Evolutionary conservation across 2,888 invertebrate genomes (phyloP).

Genomic region (Ptycholaimellus sp.): DNA sequence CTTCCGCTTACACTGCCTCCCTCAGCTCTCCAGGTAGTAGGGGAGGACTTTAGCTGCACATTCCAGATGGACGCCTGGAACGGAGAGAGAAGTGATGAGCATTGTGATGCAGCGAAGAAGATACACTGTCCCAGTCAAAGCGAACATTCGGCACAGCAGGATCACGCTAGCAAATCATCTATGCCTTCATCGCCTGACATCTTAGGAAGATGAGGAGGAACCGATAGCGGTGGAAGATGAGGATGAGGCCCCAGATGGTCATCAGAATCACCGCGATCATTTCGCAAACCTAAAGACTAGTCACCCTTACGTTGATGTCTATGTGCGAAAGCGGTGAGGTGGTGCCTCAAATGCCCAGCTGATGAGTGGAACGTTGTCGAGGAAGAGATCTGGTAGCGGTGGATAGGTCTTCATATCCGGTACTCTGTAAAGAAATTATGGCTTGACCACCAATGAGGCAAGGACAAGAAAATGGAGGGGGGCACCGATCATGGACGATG

Average conservation of each 20-base stretch:
- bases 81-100: conserved; percentile 94
- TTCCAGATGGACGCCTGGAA: conserved; percentile 87
- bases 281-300: conserved; percentile 62
- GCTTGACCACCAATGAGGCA: background rate
- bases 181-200: too few species aligned
- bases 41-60: conserved; percentile 38
- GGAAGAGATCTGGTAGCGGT: conserved; percentile 84
- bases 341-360: conserved; percentile 77
- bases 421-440: conserved; percentile 31
- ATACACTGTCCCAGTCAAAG: conserved; percentile 84
- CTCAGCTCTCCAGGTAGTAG: too few species aligned
- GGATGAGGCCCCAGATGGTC: conserved; percentile 59
- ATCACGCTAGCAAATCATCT: conserved; percentile 78
- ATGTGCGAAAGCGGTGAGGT: background rate
- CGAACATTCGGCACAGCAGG: conserved; percentile 73
- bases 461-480: conserved; percentile 9
- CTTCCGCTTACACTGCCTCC: too few species aligned
- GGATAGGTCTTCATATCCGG: conserved; percentile 87
- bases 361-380: conserved; percentile 93
- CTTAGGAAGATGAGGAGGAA: too few species aligned
- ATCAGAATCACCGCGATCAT: conserved; percentile 66
- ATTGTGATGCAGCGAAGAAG: conserved; percentile 81
- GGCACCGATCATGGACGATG: conserved; percentile 67
- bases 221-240: conserved; percentile 86
- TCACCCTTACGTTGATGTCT: too few species aligned